These are phyloP conservation scores for Pantherophis vulpinus DNA, from an alignment of 2,797 vertebrate genomes.

Conservation along the genomic window DNA sequence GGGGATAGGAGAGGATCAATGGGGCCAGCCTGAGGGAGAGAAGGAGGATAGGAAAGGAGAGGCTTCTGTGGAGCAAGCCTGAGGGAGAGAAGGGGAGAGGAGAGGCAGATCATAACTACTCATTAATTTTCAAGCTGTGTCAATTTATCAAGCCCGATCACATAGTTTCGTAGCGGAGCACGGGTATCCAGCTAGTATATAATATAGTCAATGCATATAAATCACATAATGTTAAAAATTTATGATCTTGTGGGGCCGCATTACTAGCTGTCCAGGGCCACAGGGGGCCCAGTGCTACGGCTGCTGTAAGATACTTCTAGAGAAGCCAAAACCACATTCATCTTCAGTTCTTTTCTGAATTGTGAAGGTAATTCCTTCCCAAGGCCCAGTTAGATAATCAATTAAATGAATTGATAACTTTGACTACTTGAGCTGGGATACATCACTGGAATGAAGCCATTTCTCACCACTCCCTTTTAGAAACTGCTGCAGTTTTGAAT, in stretches of 20 bases:
- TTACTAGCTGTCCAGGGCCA: not conserved
- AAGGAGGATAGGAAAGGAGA: too few relatives aligned
- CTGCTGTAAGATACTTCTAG: not conserved
- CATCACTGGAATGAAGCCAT: not conserved
- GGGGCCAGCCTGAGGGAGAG: too few relatives aligned
- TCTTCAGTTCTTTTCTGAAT: not conserved
- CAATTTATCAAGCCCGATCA: too few relatives aligned
- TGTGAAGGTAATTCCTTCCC: not conserved
- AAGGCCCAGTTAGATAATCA: not conserved
- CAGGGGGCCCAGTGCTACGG: not conserved
- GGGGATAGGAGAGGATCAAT: too few relatives aligned
- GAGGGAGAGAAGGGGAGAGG: too few relatives aligned
- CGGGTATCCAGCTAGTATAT: not conserved
- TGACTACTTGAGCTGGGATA: not conserved
- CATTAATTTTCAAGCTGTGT: too few relatives aligned
- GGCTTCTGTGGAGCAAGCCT: too few relatives aligned
- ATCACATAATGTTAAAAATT: not conserved
- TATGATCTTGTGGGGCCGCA: not conserved
- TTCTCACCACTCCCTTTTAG: not conserved
- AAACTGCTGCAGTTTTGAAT: not conserved
- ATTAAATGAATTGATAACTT: not conserved
- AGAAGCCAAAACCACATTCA: not conserved
- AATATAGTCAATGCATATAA: not conserved
- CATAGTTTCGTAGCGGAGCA: too few relatives aligned
- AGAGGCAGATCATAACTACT: too few relatives aligned